phyloP scores from a whole-genome alignment of 2,113 vertebrate genomes.

The Microtus montanus region DNA sequence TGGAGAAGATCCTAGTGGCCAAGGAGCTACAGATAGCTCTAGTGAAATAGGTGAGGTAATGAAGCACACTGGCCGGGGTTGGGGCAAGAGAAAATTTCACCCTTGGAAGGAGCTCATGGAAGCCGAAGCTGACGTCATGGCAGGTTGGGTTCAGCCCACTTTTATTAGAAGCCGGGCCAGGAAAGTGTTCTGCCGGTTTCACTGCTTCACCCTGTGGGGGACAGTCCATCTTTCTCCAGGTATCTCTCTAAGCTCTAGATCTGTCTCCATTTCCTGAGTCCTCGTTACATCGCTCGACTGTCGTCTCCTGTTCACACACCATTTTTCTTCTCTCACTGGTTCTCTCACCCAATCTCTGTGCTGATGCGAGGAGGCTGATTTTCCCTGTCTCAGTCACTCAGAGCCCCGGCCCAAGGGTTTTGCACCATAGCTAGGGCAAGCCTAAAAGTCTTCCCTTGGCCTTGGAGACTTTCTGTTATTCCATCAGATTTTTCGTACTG shows the following conservation, averaged over 20 bases:
- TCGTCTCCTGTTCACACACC: neutral
- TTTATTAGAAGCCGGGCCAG: neutral
- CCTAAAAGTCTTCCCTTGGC: neutral
- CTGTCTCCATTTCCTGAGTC: neutral
- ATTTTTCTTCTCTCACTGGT: neutral
- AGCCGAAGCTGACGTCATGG: neutral
- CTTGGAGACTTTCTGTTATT: neutral
- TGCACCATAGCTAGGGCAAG: neutral
- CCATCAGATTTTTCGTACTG: neutral
- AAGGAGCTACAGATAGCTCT: neutral
- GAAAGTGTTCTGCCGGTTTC: neutral
- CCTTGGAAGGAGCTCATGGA: neutral
- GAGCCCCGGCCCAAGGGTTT: neutral
- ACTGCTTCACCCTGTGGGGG: neutral
- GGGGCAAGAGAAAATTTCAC: neutral
- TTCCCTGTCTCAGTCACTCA: neutral
- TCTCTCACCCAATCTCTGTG: neutral
- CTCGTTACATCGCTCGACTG: neutral
- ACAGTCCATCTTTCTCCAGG: neutral
- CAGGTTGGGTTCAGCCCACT: neutral
- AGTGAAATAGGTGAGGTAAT: neutral
- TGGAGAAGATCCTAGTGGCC: too few relatives aligned
- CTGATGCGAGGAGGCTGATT: neutral
- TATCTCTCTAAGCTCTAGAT: constrained; percentile 13
- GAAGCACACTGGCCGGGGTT: neutral